A percentile compares a stretch with the other conserved stretches of the same genome.
These are phyloP conservation scores for Lamellibrachia columna DNA, from an alignment of 2,888 invertebrate species.

Conservation along the genomic window DNA sequence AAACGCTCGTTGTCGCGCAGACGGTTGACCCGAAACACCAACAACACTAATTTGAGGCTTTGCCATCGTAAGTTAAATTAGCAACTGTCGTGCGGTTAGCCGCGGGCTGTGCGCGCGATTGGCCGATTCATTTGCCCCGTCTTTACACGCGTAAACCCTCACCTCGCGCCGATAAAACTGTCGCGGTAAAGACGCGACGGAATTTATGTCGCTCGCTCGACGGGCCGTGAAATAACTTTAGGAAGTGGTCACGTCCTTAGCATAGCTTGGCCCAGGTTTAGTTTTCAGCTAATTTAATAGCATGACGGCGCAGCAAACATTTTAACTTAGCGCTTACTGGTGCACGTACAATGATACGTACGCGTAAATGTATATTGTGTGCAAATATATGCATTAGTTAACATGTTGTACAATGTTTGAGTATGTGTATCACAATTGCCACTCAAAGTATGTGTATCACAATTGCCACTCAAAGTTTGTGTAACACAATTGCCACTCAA, in stretches of 20 bases:
- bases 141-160: not conserved
- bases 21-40: not conserved
- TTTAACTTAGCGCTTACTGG: no score
- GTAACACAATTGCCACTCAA: no score
- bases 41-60: slow-evolving; percentile 11
- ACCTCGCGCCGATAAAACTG: not conserved
- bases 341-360: no score
- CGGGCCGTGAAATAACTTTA: not conserved
- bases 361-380: no score
- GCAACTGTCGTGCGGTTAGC: slow-evolving; percentile 6
- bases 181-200: not conserved
- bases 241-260: not conserved
- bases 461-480: no score
- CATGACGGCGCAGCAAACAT: no score
- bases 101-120: not conserved
- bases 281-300: no score
- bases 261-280: not conserved
- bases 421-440: no score
- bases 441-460: no score
- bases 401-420: no score
- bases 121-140: not conserved
- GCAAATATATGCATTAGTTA: no score
- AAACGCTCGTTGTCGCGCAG: not conserved
- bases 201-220: not conserved
- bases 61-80: slow-evolving; percentile 6